Conservation (phyloP, 2,113 vertebrate species). For the Dicrurus megarhynchus region DNA sequence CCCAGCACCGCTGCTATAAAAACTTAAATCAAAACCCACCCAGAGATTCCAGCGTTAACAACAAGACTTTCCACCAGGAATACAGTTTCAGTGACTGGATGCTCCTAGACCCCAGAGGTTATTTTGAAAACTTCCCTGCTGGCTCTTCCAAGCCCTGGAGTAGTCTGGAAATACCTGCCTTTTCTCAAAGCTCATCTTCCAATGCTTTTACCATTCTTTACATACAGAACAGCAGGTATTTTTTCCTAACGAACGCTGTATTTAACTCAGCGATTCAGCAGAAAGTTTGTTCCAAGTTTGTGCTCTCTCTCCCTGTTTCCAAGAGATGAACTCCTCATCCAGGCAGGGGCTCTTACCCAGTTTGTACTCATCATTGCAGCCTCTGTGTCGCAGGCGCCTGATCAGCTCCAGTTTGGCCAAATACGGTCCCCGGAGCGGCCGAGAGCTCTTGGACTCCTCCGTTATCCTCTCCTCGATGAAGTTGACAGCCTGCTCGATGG, state of each 20-base stretch:
- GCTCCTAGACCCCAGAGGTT: neutral
- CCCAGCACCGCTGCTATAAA: neutral
- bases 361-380: slow-evolving; percentile 82
- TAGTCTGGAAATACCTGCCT: neutral
- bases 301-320: neutral
- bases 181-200: neutral
- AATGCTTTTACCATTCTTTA: neutral
- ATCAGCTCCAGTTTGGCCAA: slow-evolving; percentile 92
- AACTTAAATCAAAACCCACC: neutral
- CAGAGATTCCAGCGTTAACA: neutral
- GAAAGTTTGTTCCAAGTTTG: neutral
- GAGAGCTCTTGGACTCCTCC: slow-evolving; percentile 82
- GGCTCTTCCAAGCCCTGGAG: neutral
- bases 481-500: slow-evolving; percentile 83
- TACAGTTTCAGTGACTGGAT: fast-evolving
- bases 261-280: neutral
- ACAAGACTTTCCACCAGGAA: neutral
- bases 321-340: neutral
- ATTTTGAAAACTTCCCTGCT: neutral
- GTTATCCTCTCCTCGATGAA: slow-evolving; percentile 87
- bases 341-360: slow-evolving; percentile 77
- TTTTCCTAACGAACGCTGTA: neutral
- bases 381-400: slow-evolving; percentile 78
- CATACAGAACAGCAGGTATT: fast-evolving
- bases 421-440: slow-evolving; percentile 87